Conservation (phyloP, 2,113 vertebrate species). For the Hippocampus comes region DNA sequence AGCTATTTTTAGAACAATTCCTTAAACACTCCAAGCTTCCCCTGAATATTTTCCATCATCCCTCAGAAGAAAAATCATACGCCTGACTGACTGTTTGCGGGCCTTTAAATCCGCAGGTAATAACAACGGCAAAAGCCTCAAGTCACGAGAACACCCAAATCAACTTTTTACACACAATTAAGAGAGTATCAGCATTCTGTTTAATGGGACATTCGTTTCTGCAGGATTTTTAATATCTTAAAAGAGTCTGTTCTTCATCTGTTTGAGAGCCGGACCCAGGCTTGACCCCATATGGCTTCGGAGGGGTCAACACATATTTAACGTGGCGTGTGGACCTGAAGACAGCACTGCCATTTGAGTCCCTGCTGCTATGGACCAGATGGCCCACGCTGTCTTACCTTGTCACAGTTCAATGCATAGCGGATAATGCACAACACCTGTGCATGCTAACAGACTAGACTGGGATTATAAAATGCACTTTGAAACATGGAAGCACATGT, state of each 20-base stretch:
- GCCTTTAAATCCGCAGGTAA: conserved; percentile 36
- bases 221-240: conserved; percentile 29
- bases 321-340: conserved; percentile 3
- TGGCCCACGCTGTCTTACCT: conserved; percentile 36
- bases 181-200: neutral
- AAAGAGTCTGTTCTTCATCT: conserved; percentile 26
- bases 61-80: conserved; percentile 52
- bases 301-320: conserved; percentile 29
- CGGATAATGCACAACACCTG: conserved; percentile 45
- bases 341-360: neutral
- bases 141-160: neutral
- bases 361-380: conserved; percentile 35
- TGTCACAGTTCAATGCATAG: conserved; percentile 30
- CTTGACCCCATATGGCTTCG: conserved; percentile 36
- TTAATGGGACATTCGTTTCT: conserved; percentile 18
- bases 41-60: conserved; percentile 58
- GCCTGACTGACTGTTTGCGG: conserved; percentile 16
- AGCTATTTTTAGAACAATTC: conserved; percentile 68
- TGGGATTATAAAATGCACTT: conserved; percentile 29
- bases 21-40: conserved; percentile 59
- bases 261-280: conserved; percentile 14
- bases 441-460: conserved; percentile 30
- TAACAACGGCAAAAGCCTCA: conserved; percentile 22
- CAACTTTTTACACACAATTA: conserved; percentile 19
- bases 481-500: conserved; percentile 20